Evolutionary conservation across 2,888 invertebrate species (phyloP).

Genomic region (Spisula subtruncata): DNA sequence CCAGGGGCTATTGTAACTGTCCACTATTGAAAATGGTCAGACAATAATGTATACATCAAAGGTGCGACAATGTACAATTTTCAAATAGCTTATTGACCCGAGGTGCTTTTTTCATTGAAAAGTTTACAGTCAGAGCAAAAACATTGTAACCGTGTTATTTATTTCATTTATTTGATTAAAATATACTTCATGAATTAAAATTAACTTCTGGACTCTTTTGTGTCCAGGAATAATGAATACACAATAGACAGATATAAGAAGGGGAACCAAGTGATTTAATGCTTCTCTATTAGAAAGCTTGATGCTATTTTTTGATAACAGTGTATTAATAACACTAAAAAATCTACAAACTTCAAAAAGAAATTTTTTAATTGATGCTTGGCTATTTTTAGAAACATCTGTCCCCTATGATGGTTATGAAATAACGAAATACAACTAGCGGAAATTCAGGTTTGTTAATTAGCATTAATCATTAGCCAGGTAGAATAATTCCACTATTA

Average conservation of each 20-base stretch:
- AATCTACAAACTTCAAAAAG: no score
- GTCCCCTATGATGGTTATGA: no score
- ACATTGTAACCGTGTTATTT: constrained; percentile 31
- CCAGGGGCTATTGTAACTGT: constrained; percentile 35
- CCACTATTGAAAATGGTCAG: constrained; percentile 42
- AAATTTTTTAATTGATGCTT: no score
- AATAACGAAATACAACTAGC: no score
- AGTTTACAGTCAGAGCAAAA: constrained; percentile 31
- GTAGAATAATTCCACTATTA: no score
- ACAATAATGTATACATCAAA: constrained; percentile 55
- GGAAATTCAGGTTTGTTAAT: no score
- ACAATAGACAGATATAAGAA: not conserved
- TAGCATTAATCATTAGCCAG: no score
- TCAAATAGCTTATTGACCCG: constrained; percentile 48
- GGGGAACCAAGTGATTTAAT: not conserved
- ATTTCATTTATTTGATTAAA: not conserved
- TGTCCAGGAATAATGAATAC: not conserved
- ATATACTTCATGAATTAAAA: constrained; percentile 18
- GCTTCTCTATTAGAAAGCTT: not conserved
- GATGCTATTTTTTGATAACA: not conserved
- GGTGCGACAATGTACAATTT: constrained; percentile 49
- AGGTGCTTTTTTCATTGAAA: constrained; percentile 47
- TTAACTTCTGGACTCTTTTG: not conserved
- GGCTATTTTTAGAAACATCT: constrained; percentile 1
- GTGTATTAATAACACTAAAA: not conserved